Evolutionary conservation across 2,113 vertebrate species (phyloP).

Genomic region (Corythoichthys haematopterus): DNA sequence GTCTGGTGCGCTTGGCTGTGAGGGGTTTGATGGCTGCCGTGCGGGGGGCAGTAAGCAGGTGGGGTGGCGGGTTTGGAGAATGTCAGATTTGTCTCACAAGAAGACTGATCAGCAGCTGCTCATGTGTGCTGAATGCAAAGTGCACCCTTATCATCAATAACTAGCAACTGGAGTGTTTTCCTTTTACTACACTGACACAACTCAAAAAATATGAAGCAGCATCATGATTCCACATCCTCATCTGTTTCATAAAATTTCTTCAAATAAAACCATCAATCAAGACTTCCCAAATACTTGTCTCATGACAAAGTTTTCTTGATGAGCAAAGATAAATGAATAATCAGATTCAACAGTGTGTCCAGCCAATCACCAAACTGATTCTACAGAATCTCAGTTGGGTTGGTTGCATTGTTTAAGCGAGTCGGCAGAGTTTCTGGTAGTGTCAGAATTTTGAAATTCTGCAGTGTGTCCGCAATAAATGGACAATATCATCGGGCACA

Average conservation of each 20-base stretch:
- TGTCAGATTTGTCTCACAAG: constrained; percentile 74
- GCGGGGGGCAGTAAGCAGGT: constrained; percentile 58
- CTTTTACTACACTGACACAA: constrained; percentile 53
- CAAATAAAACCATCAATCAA: background rate
- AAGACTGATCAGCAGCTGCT: constrained; percentile 73
- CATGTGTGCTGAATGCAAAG: constrained; percentile 64
- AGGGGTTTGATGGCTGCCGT: constrained; percentile 57
- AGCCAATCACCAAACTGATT: background rate
- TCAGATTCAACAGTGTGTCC: background rate
- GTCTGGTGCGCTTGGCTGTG: constrained; percentile 66
- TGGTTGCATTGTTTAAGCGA: too few relatives aligned
- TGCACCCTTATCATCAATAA: constrained; percentile 74
- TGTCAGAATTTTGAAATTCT: too few relatives aligned
- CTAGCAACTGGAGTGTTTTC: constrained; percentile 56
- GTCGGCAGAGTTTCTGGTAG: too few relatives aligned
- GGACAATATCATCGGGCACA: too few relatives aligned
- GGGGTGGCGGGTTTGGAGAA: constrained; percentile 56
- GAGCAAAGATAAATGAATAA: too few relatives aligned
- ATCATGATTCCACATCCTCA: background rate
- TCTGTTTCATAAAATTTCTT: background rate
- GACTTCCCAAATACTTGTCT: background rate
- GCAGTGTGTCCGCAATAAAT: too few relatives aligned
- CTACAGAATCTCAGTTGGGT: too few relatives aligned
- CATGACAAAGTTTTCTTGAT: background rate
- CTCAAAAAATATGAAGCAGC: background rate